phyloP scores from a whole-genome alignment of 2,113 vertebrate genomes.

The Uropsilus gracilis region DNA sequence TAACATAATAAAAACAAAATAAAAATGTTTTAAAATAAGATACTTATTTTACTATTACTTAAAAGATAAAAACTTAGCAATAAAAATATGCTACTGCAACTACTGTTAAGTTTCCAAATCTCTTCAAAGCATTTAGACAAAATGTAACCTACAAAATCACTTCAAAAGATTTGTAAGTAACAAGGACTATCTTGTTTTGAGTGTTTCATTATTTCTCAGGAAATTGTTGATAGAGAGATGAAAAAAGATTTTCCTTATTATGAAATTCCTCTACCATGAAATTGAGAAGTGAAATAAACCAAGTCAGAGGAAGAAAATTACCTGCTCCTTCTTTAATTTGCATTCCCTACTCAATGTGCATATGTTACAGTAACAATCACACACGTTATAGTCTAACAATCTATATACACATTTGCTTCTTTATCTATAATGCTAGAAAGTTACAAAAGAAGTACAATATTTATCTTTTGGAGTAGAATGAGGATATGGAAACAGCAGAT shows the following conservation, averaged over 20 bases:
- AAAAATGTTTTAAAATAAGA: background rate
- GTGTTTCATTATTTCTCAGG: constrained; percentile 30
- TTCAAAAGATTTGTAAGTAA: constrained; percentile 29
- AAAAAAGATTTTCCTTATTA: constrained; percentile 1
- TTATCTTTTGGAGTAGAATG: background rate
- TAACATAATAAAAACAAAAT: constrained; percentile 65
- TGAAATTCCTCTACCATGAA: background rate
- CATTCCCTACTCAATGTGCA: background rate
- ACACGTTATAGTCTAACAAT: background rate
- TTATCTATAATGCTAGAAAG: background rate
- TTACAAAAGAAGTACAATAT: background rate
- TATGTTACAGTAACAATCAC: background rate
- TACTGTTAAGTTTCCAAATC: background rate
- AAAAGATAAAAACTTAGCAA: constrained; percentile 2
- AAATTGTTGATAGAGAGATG: background rate
- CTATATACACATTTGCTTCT: constrained; percentile 28
- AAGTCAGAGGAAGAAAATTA: constrained; percentile 1
- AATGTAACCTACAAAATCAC: background rate
- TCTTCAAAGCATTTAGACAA: constrained; percentile 10
- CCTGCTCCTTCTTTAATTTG: background rate
- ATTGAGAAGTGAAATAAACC: constrained; percentile 3
- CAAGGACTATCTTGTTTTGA: background rate
- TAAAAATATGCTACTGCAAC: background rate
- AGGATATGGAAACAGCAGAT: background rate
- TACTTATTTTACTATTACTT: constrained; percentile 7